Base-by-base conservation (phyloP, 2,888 invertebrate species). In the Schrankia costaestrigalis region DNA sequence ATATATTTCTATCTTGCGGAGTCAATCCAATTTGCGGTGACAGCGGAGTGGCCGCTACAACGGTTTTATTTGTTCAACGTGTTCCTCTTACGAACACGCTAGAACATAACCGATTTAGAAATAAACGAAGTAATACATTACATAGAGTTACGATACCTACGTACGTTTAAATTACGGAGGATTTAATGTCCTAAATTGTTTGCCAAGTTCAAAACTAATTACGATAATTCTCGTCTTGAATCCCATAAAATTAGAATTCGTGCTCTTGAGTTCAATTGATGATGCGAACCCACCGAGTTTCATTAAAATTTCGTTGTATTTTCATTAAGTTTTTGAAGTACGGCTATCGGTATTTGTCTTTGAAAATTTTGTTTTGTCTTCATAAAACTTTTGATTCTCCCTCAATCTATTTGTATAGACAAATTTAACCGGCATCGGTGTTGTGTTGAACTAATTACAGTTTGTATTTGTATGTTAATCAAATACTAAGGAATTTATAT, bases 21-120 rank as follows among this genome's bases (percentile, higher is more conserved):
- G 75, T 76, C 80, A 77, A 78, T 78, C 71, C 77, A 79, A 80
- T 80, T 78, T 78, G 69, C 51, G 70, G 69, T 62, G 71, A 71
- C 71, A 64, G 69, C 63, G 48, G 56, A 67, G 71, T 64, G 66
- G 64, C 63, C 68, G 63, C 68, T 56, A 65, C 71, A 65, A 27
- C 48, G 60, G 60, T 71, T 76, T 71, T 76, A 77, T 77, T 75
- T 71, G 71, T 63, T 60, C 69, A 65, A 65, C 64, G 60, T 71
- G 68, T 69, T 58, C 42, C 53, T 43, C 37, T 41, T 40, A 41
- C 35, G 48, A 52, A 56, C 58, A 48, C 45, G 50, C 41, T 49
- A 50, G 28, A 57, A 61, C 63, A 61, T 48, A 60, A 54, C 58
- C 54, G 51, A 58, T 58, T 56, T 55, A 47, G 49, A 46, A 17